Conservation (phyloP, 2,797 vertebrate species). For the Sciurus carolinensis region DNA sequence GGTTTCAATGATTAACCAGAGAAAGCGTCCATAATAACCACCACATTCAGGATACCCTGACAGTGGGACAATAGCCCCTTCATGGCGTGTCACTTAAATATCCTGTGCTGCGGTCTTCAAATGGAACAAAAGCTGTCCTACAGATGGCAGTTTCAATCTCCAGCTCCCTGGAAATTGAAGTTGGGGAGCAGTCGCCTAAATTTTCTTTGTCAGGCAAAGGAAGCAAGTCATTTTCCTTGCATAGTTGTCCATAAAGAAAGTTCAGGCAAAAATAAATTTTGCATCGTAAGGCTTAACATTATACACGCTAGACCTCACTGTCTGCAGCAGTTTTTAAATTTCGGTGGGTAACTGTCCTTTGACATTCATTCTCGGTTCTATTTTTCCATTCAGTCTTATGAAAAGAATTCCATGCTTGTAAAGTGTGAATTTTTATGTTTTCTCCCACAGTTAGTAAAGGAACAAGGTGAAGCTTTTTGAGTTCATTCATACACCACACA, state of each 20-base stretch:
- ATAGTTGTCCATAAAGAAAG: conserved; percentile 75
- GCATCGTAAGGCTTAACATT: conserved; percentile 57
- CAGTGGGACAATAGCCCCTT: not conserved
- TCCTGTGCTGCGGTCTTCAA: not conserved
- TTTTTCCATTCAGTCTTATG: conserved; percentile 72
- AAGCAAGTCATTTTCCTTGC: conserved; percentile 55
- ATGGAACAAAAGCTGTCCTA: conserved; percentile 64
- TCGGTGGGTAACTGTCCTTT: conserved; percentile 73
- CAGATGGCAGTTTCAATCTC: not conserved
- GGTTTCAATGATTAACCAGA: conserved; percentile 15
- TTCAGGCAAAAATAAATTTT: conserved; percentile 68
- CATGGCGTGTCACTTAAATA: not conserved
- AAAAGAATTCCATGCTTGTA: conserved; percentile 68
- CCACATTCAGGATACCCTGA: not conserved
- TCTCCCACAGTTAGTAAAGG: conserved; percentile 63
- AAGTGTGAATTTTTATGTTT: conserved; percentile 80
- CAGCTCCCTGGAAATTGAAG: conserved; percentile 52
- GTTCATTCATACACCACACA: not conserved
- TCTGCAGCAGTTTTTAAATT: conserved; percentile 71
- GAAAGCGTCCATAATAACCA: not conserved
- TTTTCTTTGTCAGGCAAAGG: conserved; percentile 69
- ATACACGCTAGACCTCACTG: not conserved
- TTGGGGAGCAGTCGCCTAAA: conserved; percentile 36
- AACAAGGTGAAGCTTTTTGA: conserved; percentile 75
- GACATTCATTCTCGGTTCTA: conserved; percentile 60